phyloP scores from a whole-genome alignment of 53 echinoderm and acorn worm species.

The Astropecten irregularis region DNA sequence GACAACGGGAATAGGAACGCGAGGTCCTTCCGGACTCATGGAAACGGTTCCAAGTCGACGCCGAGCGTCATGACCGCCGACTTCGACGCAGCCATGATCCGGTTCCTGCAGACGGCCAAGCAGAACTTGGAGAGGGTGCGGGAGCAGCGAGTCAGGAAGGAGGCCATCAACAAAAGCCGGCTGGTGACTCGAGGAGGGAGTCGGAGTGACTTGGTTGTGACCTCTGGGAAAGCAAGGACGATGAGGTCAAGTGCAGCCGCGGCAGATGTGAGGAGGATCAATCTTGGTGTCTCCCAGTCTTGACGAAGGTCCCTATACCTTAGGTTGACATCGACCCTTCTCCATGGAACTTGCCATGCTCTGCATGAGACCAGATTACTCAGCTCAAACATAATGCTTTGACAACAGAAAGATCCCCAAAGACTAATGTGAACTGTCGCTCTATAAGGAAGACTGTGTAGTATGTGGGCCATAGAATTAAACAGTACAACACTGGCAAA shows the following conservation, averaged over 20 bases:
- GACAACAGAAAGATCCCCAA: too few species aligned
- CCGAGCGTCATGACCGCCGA: conserved; percentile 20
- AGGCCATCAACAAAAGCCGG: not conserved
- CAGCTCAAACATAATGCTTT: too few species aligned
- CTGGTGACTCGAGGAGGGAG: not conserved
- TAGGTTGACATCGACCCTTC: too few species aligned
- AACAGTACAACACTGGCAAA: too few species aligned
- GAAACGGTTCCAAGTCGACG: not conserved
- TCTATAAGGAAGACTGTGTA: too few species aligned
- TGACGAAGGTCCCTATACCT: too few species aligned
- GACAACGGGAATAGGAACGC: not conserved
- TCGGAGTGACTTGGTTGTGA: conserved; percentile 1
- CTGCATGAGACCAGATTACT: too few species aligned
- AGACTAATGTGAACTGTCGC: too few species aligned
- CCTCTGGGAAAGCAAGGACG: not conserved
- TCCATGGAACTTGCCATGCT: too few species aligned
- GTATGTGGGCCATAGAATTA: too few species aligned
- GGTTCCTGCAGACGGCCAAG: conserved; percentile 58
- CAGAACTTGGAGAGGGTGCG: conserved; percentile 59
- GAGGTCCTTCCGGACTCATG: too few species aligned
- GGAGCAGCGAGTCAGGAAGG: conserved; percentile 14
- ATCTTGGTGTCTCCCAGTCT: conserved; percentile 14
- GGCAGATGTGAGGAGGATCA: not conserved
- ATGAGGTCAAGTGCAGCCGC: not conserved
- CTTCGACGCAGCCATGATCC: conserved; percentile 47